Percentiles rank a stretch among this genome's conserved stretches.
Conservation (phyloP, 2,113 vertebrate genomes). For the Ondatra zibethicus region DNA sequence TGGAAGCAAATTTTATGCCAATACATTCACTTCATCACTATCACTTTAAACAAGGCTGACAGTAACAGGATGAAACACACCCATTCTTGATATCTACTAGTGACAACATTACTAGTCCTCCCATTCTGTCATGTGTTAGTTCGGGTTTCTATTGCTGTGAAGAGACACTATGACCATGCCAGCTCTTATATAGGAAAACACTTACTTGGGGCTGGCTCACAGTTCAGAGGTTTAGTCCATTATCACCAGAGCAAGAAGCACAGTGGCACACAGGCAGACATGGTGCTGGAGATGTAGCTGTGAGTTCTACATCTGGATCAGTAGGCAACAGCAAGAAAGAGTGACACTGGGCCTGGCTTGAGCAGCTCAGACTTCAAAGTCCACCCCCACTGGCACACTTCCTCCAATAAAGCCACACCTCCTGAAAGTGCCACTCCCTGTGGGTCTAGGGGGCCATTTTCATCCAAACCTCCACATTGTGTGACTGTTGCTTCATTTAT, state of each 20-base stretch:
- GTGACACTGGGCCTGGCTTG: background rate
- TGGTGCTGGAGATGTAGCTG: background rate
- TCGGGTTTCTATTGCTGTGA: background rate
- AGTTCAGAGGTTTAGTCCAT: background rate
- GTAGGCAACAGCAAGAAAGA: background rate
- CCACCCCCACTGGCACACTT: background rate
- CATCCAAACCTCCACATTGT: background rate
- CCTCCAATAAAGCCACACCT: background rate
- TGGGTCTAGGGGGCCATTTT: too few relatives aligned
- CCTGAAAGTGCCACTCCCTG: too few relatives aligned
- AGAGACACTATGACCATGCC: background rate
- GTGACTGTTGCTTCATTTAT: background rate
- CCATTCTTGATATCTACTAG: background rate
- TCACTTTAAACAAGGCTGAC: background rate
- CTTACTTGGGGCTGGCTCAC: background rate
- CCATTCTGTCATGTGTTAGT: background rate
- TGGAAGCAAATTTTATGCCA: background rate
- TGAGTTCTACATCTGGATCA: background rate
- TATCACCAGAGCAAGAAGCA: background rate
- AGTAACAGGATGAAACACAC: background rate
- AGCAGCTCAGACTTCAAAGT: background rate
- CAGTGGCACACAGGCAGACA: background rate
- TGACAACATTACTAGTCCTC: background rate
- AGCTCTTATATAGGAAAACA: background rate
- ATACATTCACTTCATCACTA: background rate